Conservation (phyloP, 23 tunicate genomes). For the Diplosoma virens region DNA sequence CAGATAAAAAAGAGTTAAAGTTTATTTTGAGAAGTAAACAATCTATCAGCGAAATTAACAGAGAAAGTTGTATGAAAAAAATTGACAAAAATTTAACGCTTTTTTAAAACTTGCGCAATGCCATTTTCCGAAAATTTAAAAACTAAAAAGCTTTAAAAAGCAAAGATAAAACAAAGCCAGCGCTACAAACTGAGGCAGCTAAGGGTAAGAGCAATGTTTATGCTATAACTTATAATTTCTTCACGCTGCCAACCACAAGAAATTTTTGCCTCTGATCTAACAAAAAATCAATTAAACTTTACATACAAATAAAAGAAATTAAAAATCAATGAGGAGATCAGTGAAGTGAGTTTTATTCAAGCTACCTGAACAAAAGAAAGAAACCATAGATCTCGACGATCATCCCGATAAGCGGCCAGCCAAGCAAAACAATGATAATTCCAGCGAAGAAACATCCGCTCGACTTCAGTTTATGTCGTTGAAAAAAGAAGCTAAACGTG, state of each 20-base stretch:
- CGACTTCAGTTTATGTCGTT: slow-evolving; percentile 83
- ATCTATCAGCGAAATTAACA: no score
- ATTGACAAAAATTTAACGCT: no score
- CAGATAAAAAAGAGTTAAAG: no score
- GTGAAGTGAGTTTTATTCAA: no score
- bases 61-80: no score
- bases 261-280: neutral
- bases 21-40: no score
- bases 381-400: slow-evolving; percentile 92
- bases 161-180: neutral
- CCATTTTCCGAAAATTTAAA: no score
- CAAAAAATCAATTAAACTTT: no score
- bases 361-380: slow-evolving; percentile 87
- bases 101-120: no score
- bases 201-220: neutral
- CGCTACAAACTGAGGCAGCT: neutral
- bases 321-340: no score
- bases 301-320: no score
- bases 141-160: no score
- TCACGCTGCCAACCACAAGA: neutral
- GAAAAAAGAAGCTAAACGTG: slow-evolving; percentile 91
- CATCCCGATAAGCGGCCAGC: slow-evolving; percentile 99
- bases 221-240: neutral
- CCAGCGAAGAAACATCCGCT: slow-evolving; percentile 94
- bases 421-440: slow-evolving; percentile 80